phyloP scores from a whole-genome alignment of 92 coral and sea anemone species.

The Paragorgia papillata region DNA sequence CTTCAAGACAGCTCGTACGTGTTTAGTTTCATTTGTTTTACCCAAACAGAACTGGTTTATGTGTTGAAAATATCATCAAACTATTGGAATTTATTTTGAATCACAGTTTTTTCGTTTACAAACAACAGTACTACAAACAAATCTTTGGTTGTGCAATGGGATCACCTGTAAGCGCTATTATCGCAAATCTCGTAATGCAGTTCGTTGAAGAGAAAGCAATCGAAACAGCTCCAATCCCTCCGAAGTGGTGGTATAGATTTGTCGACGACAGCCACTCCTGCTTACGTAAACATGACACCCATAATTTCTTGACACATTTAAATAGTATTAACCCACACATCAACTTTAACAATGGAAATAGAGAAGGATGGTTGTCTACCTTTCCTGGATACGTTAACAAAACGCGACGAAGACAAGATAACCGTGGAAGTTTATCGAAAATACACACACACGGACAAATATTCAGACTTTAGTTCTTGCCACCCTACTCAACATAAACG shows the following conservation, averaged over 20 bases:
- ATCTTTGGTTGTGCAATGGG: too few relatives aligned
- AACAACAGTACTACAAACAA: too few relatives aligned
- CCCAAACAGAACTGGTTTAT: not conserved
- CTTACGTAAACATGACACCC: not conserved
- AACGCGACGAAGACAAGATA: not conserved
- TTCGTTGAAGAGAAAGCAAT: not conserved
- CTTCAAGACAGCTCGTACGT: not conserved
- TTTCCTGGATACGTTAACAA: conserved; percentile 5
- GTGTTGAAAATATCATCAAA: too few relatives aligned
- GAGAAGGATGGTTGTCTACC: not conserved
- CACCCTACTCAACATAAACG: conserved; percentile 19
- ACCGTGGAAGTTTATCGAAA: conserved; percentile 14
- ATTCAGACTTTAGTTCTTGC: not conserved
- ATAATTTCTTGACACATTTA: not conserved
- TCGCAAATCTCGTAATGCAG: not conserved
- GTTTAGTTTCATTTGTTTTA: not conserved
- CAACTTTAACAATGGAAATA: not conserved
- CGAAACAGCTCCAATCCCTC: not conserved
- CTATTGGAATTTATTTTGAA: too few relatives aligned
- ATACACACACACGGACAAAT: conserved; percentile 21
- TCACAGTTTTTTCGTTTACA: too few relatives aligned
- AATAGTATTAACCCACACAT: not conserved
- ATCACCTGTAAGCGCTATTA: not conserved
- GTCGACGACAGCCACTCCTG: conserved; percentile 3
- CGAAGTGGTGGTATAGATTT: conserved; percentile 18